Percentiles rank a stretch among this genome's conserved stretches.
Conservation (phyloP, 1,140 invertebrate species). For the Oncopeltus fasciatus region DNA sequence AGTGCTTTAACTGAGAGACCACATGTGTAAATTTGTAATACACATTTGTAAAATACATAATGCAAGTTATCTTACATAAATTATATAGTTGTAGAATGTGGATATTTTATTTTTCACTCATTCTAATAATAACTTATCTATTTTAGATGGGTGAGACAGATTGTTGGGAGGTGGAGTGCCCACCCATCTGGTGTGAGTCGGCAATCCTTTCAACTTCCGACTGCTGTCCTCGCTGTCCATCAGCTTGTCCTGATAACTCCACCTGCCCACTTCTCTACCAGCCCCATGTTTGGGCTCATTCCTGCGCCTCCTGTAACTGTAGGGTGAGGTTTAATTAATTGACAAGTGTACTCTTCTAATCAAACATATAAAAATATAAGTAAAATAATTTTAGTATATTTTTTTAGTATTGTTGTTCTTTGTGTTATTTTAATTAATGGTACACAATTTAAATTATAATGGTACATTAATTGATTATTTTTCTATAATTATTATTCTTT, state of each 20-base stretch:
- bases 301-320: slow-evolving; percentile 59
- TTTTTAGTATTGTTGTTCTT: background rate
- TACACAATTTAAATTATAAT: no score
- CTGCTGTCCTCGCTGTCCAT: slow-evolving; percentile 50
- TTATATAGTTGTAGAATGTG: no score
- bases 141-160: slow-evolving; percentile 72
- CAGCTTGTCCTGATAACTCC: background rate
- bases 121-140: no score
- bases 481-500: no score
- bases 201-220: slow-evolving; percentile 45
- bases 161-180: slow-evolving; percentile 77
- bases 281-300: slow-evolving; percentile 25
- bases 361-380: background rate
- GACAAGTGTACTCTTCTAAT: background rate
- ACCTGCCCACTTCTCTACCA: slow-evolving; percentile 2
- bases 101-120: no score
- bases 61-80: no score
- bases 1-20: no score
- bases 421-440: background rate
- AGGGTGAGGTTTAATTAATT: slow-evolving; percentile 45
- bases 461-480: no score
- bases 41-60: no score
- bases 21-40: no score
- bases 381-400: background rate
- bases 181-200: slow-evolving; percentile 49